These are phyloP conservation scores for Sycophaga agraensis DNA, from an alignment of 1,140 invertebrate species.

Conservation along the genomic window DNA sequence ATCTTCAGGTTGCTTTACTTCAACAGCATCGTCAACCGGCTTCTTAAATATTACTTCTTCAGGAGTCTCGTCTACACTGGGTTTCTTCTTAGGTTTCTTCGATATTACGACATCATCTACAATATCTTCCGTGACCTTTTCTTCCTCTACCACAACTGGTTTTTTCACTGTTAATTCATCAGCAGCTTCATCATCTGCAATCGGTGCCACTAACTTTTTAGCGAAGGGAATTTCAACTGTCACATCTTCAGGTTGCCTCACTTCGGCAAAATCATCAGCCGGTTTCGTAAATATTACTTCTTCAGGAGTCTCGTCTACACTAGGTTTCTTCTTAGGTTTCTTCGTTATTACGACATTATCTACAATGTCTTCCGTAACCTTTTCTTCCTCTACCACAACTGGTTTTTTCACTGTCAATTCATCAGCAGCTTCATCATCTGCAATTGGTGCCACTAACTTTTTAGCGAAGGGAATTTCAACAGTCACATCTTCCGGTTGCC, in stretches of 20 bases:
- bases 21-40: constrained; percentile 47
- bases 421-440: constrained; percentile 51
- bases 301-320: constrained; percentile 34
- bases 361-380: constrained; percentile 35
- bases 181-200: constrained; percentile 48
- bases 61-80: constrained; percentile 22
- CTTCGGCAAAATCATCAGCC: constrained; percentile 51
- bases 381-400: constrained; percentile 41
- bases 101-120: constrained; percentile 33
- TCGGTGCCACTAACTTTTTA: constrained; percentile 48
- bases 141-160: constrained; percentile 38
- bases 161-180: constrained; percentile 57
- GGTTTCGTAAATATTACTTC: constrained; percentile 33
- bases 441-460: constrained; percentile 43
- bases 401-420: constrained; percentile 56
- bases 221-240: constrained; percentile 42
- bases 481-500: constrained; percentile 40
- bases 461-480: constrained; percentile 45
- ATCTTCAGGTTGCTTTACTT: constrained; percentile 42
- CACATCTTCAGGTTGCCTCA: constrained; percentile 37
- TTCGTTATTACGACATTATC: constrained; percentile 32
- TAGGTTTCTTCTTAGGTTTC: constrained; percentile 47
- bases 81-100: constrained; percentile 44
- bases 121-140: constrained; percentile 39
- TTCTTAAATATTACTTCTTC: constrained; percentile 39